Conservation (phyloP, 2,797 vertebrate species). For the Leptatherina wallacei region DNA sequence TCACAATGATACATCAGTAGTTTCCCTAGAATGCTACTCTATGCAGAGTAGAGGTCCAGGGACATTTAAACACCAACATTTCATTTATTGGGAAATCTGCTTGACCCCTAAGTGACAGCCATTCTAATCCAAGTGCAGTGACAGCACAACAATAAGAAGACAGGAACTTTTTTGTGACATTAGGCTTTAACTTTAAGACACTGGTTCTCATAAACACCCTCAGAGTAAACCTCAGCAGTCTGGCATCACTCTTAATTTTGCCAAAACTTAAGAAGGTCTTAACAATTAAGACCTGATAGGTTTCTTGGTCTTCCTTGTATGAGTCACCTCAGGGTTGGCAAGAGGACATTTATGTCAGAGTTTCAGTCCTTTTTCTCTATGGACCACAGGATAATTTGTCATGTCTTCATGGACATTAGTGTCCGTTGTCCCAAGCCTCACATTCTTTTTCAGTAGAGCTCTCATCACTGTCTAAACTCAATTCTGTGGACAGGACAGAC, state of each 20-base stretch:
- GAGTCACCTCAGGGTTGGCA: constrained; percentile 15
- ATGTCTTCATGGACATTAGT: constrained; percentile 72
- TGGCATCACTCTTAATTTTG: constrained; percentile 27
- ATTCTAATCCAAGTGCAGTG: no score
- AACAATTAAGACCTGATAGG: constrained; percentile 19
- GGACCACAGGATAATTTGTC: constrained; percentile 70
- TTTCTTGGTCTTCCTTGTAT: constrained; percentile 2
- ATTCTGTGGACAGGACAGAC: constrained; percentile 57
- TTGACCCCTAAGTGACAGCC: not conserved
- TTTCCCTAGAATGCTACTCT: no score
- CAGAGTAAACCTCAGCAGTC: constrained; percentile 11
- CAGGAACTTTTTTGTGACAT: not conserved
- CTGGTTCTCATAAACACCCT: not conserved
- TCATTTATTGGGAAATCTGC: not conserved
- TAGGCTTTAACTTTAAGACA: not conserved
- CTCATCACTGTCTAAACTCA: constrained; percentile 61
- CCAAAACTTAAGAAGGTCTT: constrained; percentile 21
- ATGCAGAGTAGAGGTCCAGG: no score
- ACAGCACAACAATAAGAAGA: not conserved
- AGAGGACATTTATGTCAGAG: constrained; percentile 26
- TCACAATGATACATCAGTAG: not conserved
- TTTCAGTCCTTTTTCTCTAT: constrained; percentile 31
- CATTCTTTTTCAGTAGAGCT: constrained; percentile 57
- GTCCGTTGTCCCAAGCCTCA: constrained; percentile 31
- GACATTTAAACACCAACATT: not conserved